Conservation (phyloP, 2,797 vertebrate genomes). For the Peromyscus eremicus region DNA sequence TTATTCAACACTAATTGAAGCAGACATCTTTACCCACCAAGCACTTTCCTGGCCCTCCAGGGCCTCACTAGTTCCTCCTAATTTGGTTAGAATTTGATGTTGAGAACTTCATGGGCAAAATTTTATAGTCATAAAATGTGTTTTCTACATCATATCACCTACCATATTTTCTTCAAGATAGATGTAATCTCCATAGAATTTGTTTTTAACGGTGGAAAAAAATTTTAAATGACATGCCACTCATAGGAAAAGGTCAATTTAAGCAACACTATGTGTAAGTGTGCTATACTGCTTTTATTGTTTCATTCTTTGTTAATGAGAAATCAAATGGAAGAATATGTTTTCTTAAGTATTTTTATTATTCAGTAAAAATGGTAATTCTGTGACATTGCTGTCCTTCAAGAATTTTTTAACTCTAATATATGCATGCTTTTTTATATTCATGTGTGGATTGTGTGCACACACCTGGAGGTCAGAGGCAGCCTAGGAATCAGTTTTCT, state of each 20-base stretch:
- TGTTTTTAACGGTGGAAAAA: not conserved
- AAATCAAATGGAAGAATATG: not conserved
- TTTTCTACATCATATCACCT: not conserved
- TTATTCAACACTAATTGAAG: not conserved
- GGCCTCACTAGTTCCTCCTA: not conserved
- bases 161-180: constrained; percentile 20
- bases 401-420: not conserved
- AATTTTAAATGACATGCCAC: not conserved
- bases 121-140: not conserved
- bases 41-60: not conserved
- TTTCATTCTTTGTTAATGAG: not conserved
- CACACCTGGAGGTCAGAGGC: not conserved
- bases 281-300: not conserved
- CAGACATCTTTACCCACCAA: not conserved
- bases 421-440: not conserved
- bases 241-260: not conserved
- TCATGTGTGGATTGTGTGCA: too few species aligned
- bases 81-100: not conserved
- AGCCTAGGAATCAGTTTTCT: not conserved
- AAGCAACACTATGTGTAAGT: not conserved
- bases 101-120: not conserved
- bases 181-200: not conserved
- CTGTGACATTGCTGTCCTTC: not conserved
- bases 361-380: not conserved
- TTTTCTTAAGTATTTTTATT: constrained; percentile 5